phyloP scores from a whole-genome alignment of 2,888 invertebrate genomes.

The Molorchus minor region DNA sequence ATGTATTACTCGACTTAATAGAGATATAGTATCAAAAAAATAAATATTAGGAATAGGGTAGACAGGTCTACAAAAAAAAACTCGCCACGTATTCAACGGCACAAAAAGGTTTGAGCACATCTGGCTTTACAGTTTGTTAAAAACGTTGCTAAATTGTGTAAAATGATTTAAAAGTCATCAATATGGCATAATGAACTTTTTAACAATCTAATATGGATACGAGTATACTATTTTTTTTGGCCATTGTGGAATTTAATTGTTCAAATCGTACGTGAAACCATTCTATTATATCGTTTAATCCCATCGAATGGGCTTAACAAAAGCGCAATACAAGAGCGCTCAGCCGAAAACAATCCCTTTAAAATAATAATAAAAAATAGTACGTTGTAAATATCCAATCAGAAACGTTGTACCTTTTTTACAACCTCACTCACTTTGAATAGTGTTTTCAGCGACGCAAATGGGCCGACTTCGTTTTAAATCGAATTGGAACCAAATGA shows the following conservation, averaged over 20 bases:
- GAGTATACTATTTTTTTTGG: not conserved
- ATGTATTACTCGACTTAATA: no score
- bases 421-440: no score
- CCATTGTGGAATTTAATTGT: not conserved
- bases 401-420: not conserved
- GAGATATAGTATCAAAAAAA: no score
- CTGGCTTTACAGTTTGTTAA: not conserved
- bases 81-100: no score
- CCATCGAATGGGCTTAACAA: not conserved
- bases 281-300: not conserved
- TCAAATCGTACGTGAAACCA: not conserved
- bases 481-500: conserved; percentile 40
- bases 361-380: not conserved
- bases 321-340: not conserved
- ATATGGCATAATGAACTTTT: no score
- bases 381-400: conserved; percentile 8
- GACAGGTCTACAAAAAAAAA: no score
- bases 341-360: conserved; percentile 3
- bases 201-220: not conserved
- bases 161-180: no score
- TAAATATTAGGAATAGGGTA: no score
- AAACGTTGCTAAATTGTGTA: not conserved
- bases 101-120: no score
- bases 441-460: no score
- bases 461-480: conserved; percentile 34